Evolutionary conservation across 64 coral and sea anemone species (phyloP).

Genomic region (Montipora foliosa): DNA sequence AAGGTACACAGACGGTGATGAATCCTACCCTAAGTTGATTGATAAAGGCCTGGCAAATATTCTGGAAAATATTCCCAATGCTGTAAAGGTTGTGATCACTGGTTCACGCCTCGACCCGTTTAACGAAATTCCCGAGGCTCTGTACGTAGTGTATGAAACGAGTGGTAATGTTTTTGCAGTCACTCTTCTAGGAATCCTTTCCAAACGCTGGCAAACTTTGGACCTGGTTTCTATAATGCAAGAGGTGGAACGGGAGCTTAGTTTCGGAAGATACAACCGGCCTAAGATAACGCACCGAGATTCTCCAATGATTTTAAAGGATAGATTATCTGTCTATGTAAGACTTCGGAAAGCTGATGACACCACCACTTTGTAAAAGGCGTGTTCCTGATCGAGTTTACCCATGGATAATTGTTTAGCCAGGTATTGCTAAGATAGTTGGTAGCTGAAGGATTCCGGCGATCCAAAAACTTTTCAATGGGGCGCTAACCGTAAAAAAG

Average conservation of each 20-base stretch:
- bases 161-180: neutral
- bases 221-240: conserved; percentile 11
- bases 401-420: too few species aligned
- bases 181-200: neutral
- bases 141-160: neutral
- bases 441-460: too few species aligned
- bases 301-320: too few species aligned
- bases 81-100: neutral
- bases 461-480: too few species aligned
- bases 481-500: too few species aligned
- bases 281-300: too few species aligned
- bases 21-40: neutral
- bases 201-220: neutral
- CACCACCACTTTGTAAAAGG: too few species aligned
- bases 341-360: too few species aligned
- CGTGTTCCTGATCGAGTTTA: too few species aligned
- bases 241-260: neutral
- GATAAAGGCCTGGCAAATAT: neutral
- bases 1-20: neutral
- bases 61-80: neutral
- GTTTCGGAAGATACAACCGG: neutral
- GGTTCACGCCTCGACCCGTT: neutral
- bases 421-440: too few species aligned
- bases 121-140: neutral
- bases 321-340: too few species aligned